phyloP scores from a whole-genome alignment of 64 coral and sea anemone genomes.

The Cladopsammia gracilis region DNA sequence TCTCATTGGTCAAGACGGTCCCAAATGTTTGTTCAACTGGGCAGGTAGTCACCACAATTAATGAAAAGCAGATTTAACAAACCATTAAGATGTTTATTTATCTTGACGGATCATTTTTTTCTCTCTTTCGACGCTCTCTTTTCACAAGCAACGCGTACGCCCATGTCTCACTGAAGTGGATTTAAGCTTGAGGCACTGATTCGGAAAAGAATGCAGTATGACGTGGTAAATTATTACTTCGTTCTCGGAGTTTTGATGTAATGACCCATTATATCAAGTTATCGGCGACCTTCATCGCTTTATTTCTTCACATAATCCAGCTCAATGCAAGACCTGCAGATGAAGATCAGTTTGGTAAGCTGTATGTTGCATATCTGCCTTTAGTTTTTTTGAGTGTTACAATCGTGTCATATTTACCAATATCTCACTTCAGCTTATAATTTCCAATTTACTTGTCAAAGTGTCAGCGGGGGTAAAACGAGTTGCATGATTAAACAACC shows the following conservation, averaged over 20 bases:
- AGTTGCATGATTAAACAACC: no score
- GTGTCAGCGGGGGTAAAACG: conserved; percentile 11
- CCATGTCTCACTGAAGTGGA: no score
- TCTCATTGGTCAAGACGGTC: no score
- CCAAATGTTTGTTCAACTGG: no score
- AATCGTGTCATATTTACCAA: background rate
- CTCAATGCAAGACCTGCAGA: background rate
- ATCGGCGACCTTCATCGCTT: background rate
- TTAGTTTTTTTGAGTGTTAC: background rate
- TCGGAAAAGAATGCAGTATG: no score
- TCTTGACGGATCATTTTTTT: no score
- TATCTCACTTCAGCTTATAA: background rate
- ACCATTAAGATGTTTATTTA: no score
- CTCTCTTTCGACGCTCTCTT: no score
- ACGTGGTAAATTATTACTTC: background rate
- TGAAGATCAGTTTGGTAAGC: conserved; percentile 9
- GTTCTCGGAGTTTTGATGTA: background rate
- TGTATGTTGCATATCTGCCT: background rate
- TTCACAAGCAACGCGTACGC: no score
- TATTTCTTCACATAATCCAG: background rate
- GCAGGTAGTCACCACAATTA: no score
- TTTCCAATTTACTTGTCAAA: background rate
- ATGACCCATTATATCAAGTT: background rate
- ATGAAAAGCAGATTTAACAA: no score
- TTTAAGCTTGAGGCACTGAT: no score